These are phyloP conservation scores for Archivesica marissinica DNA, from an alignment of 1,140 invertebrate genomes.

Conservation along the genomic window DNA sequence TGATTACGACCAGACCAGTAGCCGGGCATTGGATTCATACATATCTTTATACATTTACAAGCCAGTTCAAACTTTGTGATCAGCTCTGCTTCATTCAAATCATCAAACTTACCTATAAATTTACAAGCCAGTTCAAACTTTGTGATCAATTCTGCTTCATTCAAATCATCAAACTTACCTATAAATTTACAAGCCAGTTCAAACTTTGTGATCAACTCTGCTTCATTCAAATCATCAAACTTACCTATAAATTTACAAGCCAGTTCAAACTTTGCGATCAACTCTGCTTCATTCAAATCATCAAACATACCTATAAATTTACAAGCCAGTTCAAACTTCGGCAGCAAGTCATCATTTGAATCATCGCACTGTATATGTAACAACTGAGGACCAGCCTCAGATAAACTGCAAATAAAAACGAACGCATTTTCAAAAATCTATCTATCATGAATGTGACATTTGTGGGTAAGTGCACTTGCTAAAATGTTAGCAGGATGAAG, in stretches of 20 bases:
- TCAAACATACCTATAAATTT: conserved; percentile 80
- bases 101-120: conserved; percentile 82
- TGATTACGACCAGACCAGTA: too few relatives aligned
- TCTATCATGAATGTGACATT: too few relatives aligned
- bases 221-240: conserved; percentile 74
- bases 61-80: too few relatives aligned
- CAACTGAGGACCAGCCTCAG: conserved; percentile 73
- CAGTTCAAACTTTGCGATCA: conserved; percentile 76
- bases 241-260: conserved; percentile 82
- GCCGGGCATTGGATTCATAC: too few relatives aligned
- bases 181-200: conserved; percentile 79
- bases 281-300: conserved; percentile 78
- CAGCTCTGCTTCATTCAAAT: too few relatives aligned
- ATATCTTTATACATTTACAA: too few relatives aligned
- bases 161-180: conserved; percentile 77
- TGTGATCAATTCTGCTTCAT: conserved; percentile 77
- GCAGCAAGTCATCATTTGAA: conserved; percentile 76
- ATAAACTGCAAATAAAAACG: conserved; percentile 69
- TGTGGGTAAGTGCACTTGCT: too few relatives aligned
- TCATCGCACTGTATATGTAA: conserved; percentile 80
- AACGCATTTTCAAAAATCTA: too few relatives aligned
- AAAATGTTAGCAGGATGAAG: too few relatives aligned
- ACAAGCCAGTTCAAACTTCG: conserved; percentile 78
- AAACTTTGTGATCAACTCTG: conserved; percentile 77
- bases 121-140: conserved; percentile 79